These are phyloP conservation scores for Perca schrenkii DNA, from an alignment of 2,113 vertebrate genomes.

Conservation along the genomic window DNA sequence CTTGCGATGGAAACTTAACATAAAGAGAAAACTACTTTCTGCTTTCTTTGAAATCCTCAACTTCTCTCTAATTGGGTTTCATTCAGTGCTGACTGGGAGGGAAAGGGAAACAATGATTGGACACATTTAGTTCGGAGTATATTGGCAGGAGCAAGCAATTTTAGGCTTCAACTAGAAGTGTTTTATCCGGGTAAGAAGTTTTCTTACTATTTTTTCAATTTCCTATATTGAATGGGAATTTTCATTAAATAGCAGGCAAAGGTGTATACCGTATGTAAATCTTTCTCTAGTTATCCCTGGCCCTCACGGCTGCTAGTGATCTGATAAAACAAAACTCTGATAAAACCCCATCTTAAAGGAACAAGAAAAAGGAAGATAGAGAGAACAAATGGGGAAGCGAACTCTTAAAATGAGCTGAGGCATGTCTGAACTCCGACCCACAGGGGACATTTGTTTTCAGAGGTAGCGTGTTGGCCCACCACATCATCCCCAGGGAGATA, in stretches of 20 bases:
- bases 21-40: conserved; percentile 30
- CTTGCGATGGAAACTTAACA: conserved; percentile 45
- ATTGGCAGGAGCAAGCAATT: conserved; percentile 29
- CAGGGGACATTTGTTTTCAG: conserved; percentile 65
- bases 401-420: conserved; percentile 52
- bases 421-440: conserved; percentile 60
- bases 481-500: conserved; percentile 52
- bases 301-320: conserved; percentile 16
- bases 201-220: conserved; percentile 6
- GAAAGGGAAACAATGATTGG: conserved; percentile 44
- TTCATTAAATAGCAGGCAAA: conserved; percentile 28
- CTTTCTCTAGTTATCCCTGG: neutral
- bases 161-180: conserved; percentile 1
- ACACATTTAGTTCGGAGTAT: conserved; percentile 16
- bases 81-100: conserved; percentile 45
- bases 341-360: conserved; percentile 31
- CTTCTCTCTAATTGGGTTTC: conserved; percentile 74
- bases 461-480: conserved; percentile 31
- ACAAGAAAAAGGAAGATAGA: conserved; percentile 9
- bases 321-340: conserved; percentile 35
- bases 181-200: conserved; percentile 3
- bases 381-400: conserved; percentile 7
- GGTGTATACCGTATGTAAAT: conserved; percentile 7
- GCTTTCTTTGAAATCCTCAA: conserved; percentile 63
- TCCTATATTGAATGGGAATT: conserved; percentile 10